Percentiles rank a stretch among this genome's conserved stretches.
Conservation (phyloP, 1,140 invertebrate species). For the Thaumetopoea pityocampa region DNA sequence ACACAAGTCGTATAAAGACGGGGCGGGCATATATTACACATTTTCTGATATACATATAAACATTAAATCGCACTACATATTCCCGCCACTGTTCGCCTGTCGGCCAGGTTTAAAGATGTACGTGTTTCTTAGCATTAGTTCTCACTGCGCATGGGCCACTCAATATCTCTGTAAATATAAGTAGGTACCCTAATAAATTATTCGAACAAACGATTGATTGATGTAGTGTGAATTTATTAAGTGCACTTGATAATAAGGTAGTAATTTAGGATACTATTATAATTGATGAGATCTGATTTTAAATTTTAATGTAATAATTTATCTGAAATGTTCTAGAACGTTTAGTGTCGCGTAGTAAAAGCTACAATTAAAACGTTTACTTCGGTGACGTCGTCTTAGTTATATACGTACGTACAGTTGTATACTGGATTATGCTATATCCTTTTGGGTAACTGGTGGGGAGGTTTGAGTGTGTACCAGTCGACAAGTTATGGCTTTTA, state of each 20-base stretch:
- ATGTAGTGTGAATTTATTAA: constrained; percentile 61
- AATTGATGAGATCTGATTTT: constrained; percentile 18
- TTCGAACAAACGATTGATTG: constrained; percentile 36
- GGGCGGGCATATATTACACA: too few species aligned
- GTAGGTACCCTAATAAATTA: constrained; percentile 28
- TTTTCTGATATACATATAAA: too few species aligned
- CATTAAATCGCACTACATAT: too few species aligned
- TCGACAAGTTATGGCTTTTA: too few species aligned
- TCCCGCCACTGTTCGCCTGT: too few species aligned
- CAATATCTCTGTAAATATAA: constrained; percentile 34
- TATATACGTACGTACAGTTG: neutral
- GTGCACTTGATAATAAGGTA: constrained; percentile 65
- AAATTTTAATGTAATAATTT: constrained; percentile 28
- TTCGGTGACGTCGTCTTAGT: neutral
- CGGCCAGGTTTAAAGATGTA: neutral
- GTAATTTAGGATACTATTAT: constrained; percentile 29
- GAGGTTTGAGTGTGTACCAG: too few species aligned
- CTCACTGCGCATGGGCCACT: constrained; percentile 26
- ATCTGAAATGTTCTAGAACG: neutral
- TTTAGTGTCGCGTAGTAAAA: neutral
- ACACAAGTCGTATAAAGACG: too few species aligned
- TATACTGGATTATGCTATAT: too few species aligned
- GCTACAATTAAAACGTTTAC: too few species aligned
- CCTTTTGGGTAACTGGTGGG: too few species aligned
- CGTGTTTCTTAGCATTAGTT: neutral